These are phyloP conservation scores for Characodon lateralis DNA, from an alignment of 2,797 vertebrate genomes.

Conservation along the genomic window DNA sequence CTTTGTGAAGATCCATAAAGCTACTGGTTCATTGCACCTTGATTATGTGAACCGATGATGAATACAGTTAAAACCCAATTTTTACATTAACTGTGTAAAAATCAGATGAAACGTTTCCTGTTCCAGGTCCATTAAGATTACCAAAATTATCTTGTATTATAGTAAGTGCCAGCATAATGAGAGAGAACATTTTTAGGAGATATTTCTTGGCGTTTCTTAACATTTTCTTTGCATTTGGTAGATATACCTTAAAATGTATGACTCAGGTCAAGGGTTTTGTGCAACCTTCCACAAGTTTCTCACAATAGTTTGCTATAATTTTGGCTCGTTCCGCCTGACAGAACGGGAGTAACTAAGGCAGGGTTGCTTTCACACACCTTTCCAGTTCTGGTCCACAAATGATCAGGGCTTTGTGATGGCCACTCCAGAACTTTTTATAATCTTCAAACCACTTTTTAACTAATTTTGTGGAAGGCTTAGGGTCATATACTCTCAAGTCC, in stretches of 20 bases:
- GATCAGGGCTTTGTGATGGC: background rate
- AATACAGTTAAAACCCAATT: background rate
- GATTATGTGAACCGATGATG: background rate
- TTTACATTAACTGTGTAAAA: background rate
- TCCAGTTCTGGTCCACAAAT: background rate
- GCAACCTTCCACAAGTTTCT: background rate
- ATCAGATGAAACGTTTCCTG: background rate
- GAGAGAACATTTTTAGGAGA: background rate
- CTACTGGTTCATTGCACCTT: background rate
- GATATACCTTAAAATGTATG: background rate
- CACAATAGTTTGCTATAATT: background rate
- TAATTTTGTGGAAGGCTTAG: background rate
- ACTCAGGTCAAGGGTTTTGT: background rate
- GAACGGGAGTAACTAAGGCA: background rate
- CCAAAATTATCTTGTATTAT: background rate
- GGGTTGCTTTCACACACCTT: background rate
- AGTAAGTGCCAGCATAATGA: background rate
- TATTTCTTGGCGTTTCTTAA: too few relatives aligned
- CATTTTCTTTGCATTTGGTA: background rate
- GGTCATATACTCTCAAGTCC: background rate
- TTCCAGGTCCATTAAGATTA: too few relatives aligned
- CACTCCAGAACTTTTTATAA: background rate
- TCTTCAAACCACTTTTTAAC: background rate
- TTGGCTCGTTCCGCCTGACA: background rate
- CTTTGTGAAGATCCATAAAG: background rate